These are phyloP conservation scores for Drosophila quadrilineata DNA, from an alignment of 1,140 invertebrate species.

Conservation along the genomic window DNA sequence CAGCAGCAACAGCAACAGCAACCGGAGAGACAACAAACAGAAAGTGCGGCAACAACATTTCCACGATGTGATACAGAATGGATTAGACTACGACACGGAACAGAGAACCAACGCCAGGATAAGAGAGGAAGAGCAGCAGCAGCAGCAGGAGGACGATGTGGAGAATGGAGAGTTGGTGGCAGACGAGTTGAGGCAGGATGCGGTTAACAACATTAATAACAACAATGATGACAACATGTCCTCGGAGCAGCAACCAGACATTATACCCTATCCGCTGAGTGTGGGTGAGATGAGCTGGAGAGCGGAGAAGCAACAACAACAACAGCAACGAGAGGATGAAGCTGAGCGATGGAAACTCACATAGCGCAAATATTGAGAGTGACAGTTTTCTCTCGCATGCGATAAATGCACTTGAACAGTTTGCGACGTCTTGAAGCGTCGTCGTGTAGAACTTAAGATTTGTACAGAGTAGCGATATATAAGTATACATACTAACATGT, in stretches of 20 bases:
- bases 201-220: constrained; percentile 28
- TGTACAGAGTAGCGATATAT: constrained; percentile 73
- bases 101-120: background rate
- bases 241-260: constrained; percentile 70
- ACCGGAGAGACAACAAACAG: constrained; percentile 28
- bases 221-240: constrained; percentile 51
- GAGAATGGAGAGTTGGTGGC: background rate
- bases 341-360: constrained; percentile 48
- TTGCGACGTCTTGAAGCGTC: too few relatives aligned
- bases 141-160: constrained; percentile 5
- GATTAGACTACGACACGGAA: background rate
- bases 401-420: constrained; percentile 28
- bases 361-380: constrained; percentile 50
- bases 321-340: constrained; percentile 28
- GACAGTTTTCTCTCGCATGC: constrained; percentile 30
- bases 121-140: constrained; percentile 6
- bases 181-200: constrained; percentile 13
- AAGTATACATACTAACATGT: constrained; percentile 26
- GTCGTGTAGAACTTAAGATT: constrained; percentile 57
- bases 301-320: constrained; percentile 41
- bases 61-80: constrained; percentile 34
- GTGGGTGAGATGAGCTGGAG: constrained; percentile 65
- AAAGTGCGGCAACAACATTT: constrained; percentile 21
- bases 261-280: constrained; percentile 72
- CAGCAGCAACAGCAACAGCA: constrained; percentile 49